Conservation (phyloP, 2,888 invertebrate genomes). For the Patella depressa region DNA sequence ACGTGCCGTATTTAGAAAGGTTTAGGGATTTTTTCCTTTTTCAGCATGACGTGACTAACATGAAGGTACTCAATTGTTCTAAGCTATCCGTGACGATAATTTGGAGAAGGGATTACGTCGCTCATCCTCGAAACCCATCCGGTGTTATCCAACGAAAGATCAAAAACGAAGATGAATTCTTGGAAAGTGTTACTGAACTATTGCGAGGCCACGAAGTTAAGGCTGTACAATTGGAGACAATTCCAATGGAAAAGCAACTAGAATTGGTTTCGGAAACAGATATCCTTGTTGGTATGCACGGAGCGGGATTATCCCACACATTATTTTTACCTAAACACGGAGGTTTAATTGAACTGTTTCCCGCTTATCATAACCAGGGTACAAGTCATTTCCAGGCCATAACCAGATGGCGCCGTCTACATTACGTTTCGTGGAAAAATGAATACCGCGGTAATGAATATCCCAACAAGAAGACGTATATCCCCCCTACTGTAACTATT, state of each 20-base stretch:
- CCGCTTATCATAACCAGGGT: no score
- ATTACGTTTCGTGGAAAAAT: no score
- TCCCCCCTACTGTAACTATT: no score
- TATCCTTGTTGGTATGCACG: no score
- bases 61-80: slow-evolving; percentile 49
- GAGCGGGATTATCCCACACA: no score
- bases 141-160: slow-evolving; percentile 66
- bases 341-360: no score
- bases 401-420: no score
- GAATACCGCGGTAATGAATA: no score
- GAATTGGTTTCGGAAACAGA: no score
- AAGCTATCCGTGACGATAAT: slow-evolving; percentile 61
- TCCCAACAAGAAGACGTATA: no score
- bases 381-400: neutral
- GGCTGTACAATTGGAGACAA: neutral
- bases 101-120: slow-evolving; percentile 68
- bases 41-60: slow-evolving; percentile 37
- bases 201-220: slow-evolving; percentile 39
- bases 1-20: slow-evolving; percentile 59
- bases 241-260: no score
- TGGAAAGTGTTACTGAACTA: slow-evolving; percentile 41
- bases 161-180: slow-evolving; percentile 65
- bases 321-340: no score
- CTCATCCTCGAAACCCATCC: slow-evolving; percentile 67
- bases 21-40: slow-evolving; percentile 64